Percentiles rank a stretch among this genome's conserved stretches.
phyloP scores from a whole-genome alignment of 2,888 invertebrate genomes.

The Plagodis dolabraria region DNA sequence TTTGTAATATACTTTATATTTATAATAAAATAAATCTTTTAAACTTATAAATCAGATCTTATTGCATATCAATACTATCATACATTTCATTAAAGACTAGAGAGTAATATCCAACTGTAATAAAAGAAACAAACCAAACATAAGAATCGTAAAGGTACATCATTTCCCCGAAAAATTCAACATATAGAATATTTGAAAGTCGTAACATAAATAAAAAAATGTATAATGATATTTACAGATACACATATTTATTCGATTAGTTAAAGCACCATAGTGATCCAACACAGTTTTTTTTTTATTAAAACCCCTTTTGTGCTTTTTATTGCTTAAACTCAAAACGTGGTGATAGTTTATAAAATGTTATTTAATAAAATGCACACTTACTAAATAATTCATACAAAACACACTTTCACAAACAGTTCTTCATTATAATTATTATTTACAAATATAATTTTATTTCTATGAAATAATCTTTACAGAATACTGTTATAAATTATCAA shows the following conservation, averaged over 20 bases:
- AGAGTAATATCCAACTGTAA: conserved; percentile 74
- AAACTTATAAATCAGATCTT: conserved; percentile 69
- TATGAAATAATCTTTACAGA: conserved; percentile 54
- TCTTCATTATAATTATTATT: conserved; percentile 52
- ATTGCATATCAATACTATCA: conserved; percentile 67
- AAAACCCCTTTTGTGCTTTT: conserved; percentile 2
- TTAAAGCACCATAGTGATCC: conserved; percentile 67
- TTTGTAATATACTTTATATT: conserved; percentile 51
- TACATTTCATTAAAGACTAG: conserved; percentile 78
- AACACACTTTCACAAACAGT: conserved; percentile 41
- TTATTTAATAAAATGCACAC: conserved; percentile 30
- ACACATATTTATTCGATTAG: conserved; percentile 17
- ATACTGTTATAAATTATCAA: conserved; percentile 75
- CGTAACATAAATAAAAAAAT: conserved; percentile 11
- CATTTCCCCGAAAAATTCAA: too few relatives aligned
- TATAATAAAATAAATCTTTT: conserved; percentile 72
- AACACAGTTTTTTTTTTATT: conserved; percentile 37
- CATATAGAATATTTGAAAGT: not conserved
- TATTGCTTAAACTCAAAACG: conserved; percentile 5
- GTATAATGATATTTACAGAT: conserved; percentile 19
- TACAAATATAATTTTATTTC: conserved; percentile 48
- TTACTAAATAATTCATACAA: conserved; percentile 37
- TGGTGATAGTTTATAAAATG: conserved; percentile 1
- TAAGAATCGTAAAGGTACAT: not conserved
- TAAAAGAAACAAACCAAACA: conserved; percentile 39